Base-by-base conservation (phyloP, 2,888 invertebrate genomes). In the Helicoverpa assulta region DNA sequence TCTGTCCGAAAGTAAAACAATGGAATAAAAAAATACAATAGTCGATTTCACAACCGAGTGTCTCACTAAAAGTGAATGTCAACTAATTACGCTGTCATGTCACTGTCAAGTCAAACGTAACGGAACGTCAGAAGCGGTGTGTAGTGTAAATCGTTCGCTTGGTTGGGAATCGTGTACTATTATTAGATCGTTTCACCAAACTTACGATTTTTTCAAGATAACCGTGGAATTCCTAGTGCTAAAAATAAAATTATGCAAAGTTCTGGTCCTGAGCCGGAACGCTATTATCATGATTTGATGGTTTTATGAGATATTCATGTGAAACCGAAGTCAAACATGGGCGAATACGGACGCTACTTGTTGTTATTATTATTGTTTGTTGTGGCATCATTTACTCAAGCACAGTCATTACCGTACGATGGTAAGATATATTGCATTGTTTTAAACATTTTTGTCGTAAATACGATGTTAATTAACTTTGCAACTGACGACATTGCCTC, bases 371-470 rank as follows among this genome's bases (percentile, higher is more conserved):
- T 87, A 58, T 81, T 90, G 78, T 83, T 88, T 64, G 80, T 86
- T 54, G 55, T 80, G 68, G 76, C 73, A 59, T 58, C 88, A 78
- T 80, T 88, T 76, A 70, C 77, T 19, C 76, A 75, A 72, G 87
- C 85, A 50, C 80, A 89, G 65, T 83, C 90, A 14, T 83, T 90
- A 66, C 81, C 90, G 50, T 94, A 93, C 69, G 91, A 93, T 78
- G 93, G 94, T 93, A 90, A 90, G 89, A 19, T 56, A 10, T 43
- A 50, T 47, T 37, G n/a, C 5, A 29, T 14, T 57, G 5, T 21
- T 2, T 53, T 5, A 52, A 40, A 29, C 16, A 50, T 37, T 60
- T 56, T 4, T 21, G 7, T 29, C 12, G 5, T 4, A 2, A 60
- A 40, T 40, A 56, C 18, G 12, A 19, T 21, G 19, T 19, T 16